Evolutionary conservation across 2,797 vertebrate species (phyloP), one percentile per base, ranked within the genome.

Genomic region (Huso huso): DNA sequence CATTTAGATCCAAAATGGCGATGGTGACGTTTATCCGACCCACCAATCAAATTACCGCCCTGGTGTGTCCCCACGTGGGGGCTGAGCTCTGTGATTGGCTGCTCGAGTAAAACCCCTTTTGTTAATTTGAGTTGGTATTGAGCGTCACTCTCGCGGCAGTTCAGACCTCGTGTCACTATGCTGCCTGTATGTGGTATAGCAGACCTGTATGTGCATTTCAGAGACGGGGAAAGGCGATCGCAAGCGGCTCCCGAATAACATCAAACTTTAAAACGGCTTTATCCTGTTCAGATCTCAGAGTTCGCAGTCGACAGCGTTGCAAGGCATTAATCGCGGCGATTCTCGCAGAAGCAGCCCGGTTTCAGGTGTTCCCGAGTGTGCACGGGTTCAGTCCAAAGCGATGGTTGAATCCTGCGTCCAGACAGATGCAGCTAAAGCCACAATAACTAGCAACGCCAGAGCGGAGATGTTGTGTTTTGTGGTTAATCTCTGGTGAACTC

Each of bases 1-100:
- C 82, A 84, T 87, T 84, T 83, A 81, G 78, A 89, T 90, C 87
- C 90, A 92, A 91, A 90, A 92, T 90, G 91, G 91, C 91, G 90
- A 89, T 83, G 67, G 70, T 88, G 90, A 91, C 82, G 88, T 91
- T 79, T 0, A 58, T 49, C 23, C 13, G 58, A 55, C 62, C 37
- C 67, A 1, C 93, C 93, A 93, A 87, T 95, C 77, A 55, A 66
- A 55, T 13, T 18, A 48, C 61, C 5, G 11, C 2, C 7, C 15
- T 10, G 15, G 10, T 12, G 7, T 4, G 5, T 11, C 82, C 92
- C 93, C 93, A 95, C 93, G 93, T 95, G 93, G 93, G 91, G 6
- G 1, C 3, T 0, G 1, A 12, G 48, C 1, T 15, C 12, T 4
- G 58, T 13, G 79, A 90, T 92, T 90, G 87, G 90, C 6, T 68